A percentile compares a stretch with the other conserved stretches of the same genome.
These are phyloP conservation scores for Octodonta nipae DNA, from an alignment of 2,888 invertebrate genomes.

Conservation along the genomic window DNA sequence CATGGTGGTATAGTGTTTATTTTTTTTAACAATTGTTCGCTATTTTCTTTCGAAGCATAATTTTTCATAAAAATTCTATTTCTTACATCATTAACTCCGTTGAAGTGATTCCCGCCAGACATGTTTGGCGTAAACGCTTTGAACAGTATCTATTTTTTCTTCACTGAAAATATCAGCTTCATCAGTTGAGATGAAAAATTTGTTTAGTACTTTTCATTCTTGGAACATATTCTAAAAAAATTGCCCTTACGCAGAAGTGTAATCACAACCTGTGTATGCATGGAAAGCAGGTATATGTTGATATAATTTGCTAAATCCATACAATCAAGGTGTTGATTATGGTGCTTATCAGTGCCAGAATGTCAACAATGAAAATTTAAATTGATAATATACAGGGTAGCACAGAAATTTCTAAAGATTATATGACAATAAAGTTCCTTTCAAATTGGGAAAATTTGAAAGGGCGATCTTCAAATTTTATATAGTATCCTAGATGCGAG, in stretches of 20 bases:
- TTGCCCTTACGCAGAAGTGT: constrained; percentile 20
- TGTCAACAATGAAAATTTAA: too few relatives aligned
- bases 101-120: background rate
- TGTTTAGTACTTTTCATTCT: constrained; percentile 20
- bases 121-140: background rate
- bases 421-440: too few relatives aligned
- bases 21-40: constrained; percentile 1
- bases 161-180: constrained; percentile 18
- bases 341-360: constrained; percentile 7
- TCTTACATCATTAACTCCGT: background rate
- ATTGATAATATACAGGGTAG: too few relatives aligned
- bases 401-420: too few relatives aligned
- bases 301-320: constrained; percentile 11
- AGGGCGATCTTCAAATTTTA: too few relatives aligned
- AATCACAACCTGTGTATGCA: constrained; percentile 23
- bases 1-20: background rate
- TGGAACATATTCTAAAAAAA: constrained; percentile 20
- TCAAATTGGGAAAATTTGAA: too few relatives aligned
- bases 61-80: background rate
- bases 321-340: background rate
- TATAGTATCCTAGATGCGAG: too few relatives aligned
- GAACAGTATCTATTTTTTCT: constrained; percentile 19
- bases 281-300: constrained; percentile 19
- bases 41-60: constrained; percentile 1
- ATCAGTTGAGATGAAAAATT: constrained; percentile 24